Percentiles rank a stretch among this genome's conserved stretches.
Evolutionary conservation across 1,140 invertebrate species (phyloP).

Genomic region (honey bee (Apis mellifera)): Amel_HAv3.1 CM009931.2:21630501-21631000

Average conservation of each 20-base stretch:
- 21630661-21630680: conserved; percentile 33
- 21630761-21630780: conserved; percentile 27
- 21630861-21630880: no score
- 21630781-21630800: neutral
- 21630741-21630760: conserved; percentile 42
- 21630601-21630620: neutral
- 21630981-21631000: no score
- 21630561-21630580: neutral
- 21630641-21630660: conserved; percentile 23
- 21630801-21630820: conserved; percentile 34
- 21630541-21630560: neutral
- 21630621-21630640: conserved; percentile 30
- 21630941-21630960: no score
- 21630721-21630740: conserved; percentile 40
- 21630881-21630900: no score
- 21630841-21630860: neutral
- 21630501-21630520: neutral
- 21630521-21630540: neutral
- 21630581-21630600: no score
- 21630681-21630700: conserved; percentile 36
- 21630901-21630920: no score
- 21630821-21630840: no score
- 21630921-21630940: no score
- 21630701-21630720: conserved; percentile 20
- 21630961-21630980: no score